Evolutionary conservation across 1,140 invertebrate species (phyloP), one percentile per base, ranked within the genome.

Genomic region (Pachyrhynchus sulphureomaculatus): DNA sequence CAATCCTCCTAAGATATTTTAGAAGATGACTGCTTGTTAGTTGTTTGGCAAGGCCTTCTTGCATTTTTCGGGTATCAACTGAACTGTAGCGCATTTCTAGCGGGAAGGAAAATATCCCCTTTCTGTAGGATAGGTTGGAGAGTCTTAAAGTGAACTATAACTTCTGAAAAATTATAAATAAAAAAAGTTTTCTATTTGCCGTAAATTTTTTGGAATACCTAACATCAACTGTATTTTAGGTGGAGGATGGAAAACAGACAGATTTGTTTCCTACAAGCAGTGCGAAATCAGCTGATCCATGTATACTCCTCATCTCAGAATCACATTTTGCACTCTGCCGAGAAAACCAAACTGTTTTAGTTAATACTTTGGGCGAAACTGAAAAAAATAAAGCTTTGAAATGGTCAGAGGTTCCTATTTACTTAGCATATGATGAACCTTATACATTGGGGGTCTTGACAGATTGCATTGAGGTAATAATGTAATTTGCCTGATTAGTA

Each of bases 381-480:
- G 82, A 83, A 36, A 83, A 82, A 68, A 87, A 84, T 69, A 86
- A 84, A 79, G 83, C 83, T 45, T 80, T 95, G 1, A 90, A 87
- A 72, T 96, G 93, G 92, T 83, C 84, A n/a, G 90, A 93, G 73
- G 82, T 86, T 18, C 91, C 93, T 12, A 75, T 84, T 62, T 83
- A 81, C 66, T 81, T 94, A 72, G 92, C 87, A 12, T 92, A 94
- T 84, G 92, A 97, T 78, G 87, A 91, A 70, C 95, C 95, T 13
- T 98, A 93, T 78, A 78, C 94, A 4, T 77, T 98, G 34, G 93
- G 91, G 17, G 81, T 96, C 17, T 79, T 95, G 13, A 81, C 87
- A 39, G 91, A 92, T 64, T 83, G 81, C 63, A 80, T 97, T 13
- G 90, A 97, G 79, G 83, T 73, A 53, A n/a, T 4, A 17, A 5